Conservation (phyloP, 2,888 invertebrate genomes). For the Pantelozetes paolii region DNA sequence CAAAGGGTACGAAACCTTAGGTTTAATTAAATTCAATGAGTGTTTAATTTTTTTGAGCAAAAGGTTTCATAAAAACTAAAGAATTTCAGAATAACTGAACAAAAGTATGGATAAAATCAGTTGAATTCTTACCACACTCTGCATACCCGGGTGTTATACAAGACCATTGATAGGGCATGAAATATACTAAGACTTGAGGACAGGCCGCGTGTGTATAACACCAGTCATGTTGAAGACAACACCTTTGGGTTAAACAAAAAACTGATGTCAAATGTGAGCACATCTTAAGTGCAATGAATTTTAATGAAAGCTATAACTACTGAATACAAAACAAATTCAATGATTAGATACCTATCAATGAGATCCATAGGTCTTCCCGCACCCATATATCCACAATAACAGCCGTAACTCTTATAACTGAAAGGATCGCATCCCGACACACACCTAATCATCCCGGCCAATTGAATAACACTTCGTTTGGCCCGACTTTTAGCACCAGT, state of each 20-base stretch:
- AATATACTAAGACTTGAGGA: constrained; percentile 73
- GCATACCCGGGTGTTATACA: constrained; percentile 69
- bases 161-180: constrained; percentile 82
- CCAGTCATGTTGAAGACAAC: constrained; percentile 78
- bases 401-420: constrained; percentile 73
- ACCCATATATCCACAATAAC: constrained; percentile 82
- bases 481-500: constrained; percentile 53
- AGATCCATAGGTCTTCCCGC: constrained; percentile 72
- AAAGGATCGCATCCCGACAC: constrained; percentile 74
- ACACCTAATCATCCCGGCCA: constrained; percentile 81
- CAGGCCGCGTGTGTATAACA: constrained; percentile 77
- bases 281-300: neutral
- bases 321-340: neutral
- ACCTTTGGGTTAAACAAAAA: constrained; percentile 56
- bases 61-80: neutral
- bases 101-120: neutral
- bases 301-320: neutral
- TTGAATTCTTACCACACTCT: constrained; percentile 62
- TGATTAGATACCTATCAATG: constrained; percentile 65
- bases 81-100: too few species aligned
- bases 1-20: constrained; percentile 32
- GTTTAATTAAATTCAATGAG: neutral
- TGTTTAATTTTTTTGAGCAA: neutral
- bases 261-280: neutral
- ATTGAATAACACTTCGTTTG: constrained; percentile 70